These are phyloP conservation scores for Brachionus calyciflorus DNA, from an alignment of 1,140 invertebrate genomes.

Conservation along the genomic window DNA sequence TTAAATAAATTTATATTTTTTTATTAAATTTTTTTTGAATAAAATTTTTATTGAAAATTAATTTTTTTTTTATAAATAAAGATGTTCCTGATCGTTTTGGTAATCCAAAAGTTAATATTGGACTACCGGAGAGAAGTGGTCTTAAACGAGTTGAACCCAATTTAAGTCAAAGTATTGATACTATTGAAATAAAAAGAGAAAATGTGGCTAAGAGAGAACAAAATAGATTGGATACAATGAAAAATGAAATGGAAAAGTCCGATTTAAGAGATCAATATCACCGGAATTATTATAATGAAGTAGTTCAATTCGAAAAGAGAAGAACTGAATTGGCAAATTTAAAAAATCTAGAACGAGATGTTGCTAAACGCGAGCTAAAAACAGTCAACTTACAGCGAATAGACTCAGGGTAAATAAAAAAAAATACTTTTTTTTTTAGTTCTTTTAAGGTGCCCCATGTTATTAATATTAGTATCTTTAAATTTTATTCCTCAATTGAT, in stretches of 20 bases:
- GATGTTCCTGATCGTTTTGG: slow-evolving; percentile 33
- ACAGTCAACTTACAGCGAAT: neutral
- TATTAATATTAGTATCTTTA: too few relatives aligned
- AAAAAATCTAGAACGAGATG: neutral
- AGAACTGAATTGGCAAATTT: neutral
- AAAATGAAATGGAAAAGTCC: neutral
- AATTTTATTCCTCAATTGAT: too few relatives aligned
- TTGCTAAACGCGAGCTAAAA: neutral
- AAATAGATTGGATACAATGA: slow-evolving; percentile 7
- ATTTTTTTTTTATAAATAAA: slow-evolving; percentile 5
- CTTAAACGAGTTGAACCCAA: neutral
- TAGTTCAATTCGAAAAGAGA: neutral
- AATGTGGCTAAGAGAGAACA: neutral
- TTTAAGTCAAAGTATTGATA: neutral
- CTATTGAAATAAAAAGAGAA: neutral
- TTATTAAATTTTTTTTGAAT: neutral
- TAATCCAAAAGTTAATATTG: slow-evolving; percentile 36
- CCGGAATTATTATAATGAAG: neutral
- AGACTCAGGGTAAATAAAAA: slow-evolving; percentile 2
- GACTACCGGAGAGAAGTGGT: neutral
- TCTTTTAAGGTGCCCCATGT: too few relatives aligned
- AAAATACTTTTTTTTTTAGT: too few relatives aligned
- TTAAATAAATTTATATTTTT: slow-evolving; percentile 3
- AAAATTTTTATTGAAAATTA: neutral
- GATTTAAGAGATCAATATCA: slow-evolving; percentile 21